Percentiles rank a stretch among this genome's conserved stretches.
phyloP scores from a whole-genome alignment of 2,797 vertebrate genomes.

The Gymnopithys bicolor region DNA sequence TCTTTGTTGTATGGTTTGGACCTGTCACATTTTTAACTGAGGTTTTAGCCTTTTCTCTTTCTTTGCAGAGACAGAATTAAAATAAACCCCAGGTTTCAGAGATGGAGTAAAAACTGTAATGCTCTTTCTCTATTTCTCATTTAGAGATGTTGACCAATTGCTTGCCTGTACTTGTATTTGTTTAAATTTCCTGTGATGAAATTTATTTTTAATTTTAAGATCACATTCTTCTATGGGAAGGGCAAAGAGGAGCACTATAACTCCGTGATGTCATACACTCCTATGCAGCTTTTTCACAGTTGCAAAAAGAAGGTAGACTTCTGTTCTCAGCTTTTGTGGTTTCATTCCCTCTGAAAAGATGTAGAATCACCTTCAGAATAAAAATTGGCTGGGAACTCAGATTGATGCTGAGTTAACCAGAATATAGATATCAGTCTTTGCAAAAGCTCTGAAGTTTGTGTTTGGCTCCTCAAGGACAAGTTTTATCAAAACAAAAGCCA shows the following conservation, averaged over 20 bases:
- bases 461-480: neutral
- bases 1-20: fast-evolving
- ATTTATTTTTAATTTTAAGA: neutral
- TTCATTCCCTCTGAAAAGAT: neutral
- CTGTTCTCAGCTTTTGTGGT: neutral
- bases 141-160: neutral
- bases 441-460: neutral
- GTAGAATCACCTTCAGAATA: neutral
- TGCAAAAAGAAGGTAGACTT: neutral
- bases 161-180: neutral
- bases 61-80: neutral
- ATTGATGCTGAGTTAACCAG: neutral
- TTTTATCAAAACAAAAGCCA: constrained; percentile 41
- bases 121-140: neutral
- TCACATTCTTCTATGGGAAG: neutral
- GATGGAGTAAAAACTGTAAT: neutral
- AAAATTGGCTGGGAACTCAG: neutral
- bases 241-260: neutral
- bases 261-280: neutral
- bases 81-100: neutral
- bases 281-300: neutral
- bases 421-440: neutral
- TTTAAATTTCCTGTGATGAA: neutral
- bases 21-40: neutral
- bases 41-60: neutral